These are phyloP conservation scores for Scaptomyza parva DNA, from an alignment of 2,888 invertebrate species.

Conservation along the genomic window DNA sequence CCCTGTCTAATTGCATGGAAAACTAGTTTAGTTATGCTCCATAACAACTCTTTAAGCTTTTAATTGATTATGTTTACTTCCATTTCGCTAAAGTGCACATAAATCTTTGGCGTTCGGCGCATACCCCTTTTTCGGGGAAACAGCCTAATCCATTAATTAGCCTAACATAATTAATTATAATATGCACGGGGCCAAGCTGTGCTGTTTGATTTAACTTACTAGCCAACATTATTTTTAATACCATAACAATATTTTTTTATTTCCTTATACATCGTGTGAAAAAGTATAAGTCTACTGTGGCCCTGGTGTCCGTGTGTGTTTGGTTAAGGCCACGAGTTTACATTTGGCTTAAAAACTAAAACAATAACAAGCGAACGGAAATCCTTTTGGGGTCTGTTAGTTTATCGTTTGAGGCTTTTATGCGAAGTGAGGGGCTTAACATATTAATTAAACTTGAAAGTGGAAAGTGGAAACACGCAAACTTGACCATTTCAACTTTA, in stretches of 20 bases:
- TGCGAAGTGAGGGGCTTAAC: conserved; percentile 64
- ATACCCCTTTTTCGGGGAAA: not conserved
- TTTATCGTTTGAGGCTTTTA: conserved; percentile 61
- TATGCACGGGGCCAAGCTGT: not conserved
- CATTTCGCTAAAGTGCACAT: not conserved
- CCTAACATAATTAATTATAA: not conserved
- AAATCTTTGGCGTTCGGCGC: not conserved
- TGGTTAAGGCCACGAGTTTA: conserved; percentile 35
- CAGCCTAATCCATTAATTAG: not conserved
- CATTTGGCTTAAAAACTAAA: conserved; percentile 27
- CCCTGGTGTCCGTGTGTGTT: conserved; percentile 7
- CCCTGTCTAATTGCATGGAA: not conserved
- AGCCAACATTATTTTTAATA: not conserved
- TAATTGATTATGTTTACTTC: not conserved
- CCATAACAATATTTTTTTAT: conserved; percentile 29
- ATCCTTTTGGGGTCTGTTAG: conserved; percentile 47
- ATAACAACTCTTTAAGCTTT: too few species aligned
- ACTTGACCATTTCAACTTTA: conserved; percentile 65
- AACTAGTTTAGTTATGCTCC: too few species aligned
- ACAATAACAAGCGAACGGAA: conserved; percentile 7
- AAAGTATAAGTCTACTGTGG: conserved; percentile 22
- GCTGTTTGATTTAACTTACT: conserved; percentile 2
- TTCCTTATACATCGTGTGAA: conserved; percentile 15
- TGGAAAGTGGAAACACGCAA: conserved; percentile 57
- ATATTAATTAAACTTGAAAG: conserved; percentile 76